These are phyloP conservation scores for Ictalurus punctatus DNA, from an alignment of 2,113 vertebrate species.

Conservation along the genomic window DNA sequence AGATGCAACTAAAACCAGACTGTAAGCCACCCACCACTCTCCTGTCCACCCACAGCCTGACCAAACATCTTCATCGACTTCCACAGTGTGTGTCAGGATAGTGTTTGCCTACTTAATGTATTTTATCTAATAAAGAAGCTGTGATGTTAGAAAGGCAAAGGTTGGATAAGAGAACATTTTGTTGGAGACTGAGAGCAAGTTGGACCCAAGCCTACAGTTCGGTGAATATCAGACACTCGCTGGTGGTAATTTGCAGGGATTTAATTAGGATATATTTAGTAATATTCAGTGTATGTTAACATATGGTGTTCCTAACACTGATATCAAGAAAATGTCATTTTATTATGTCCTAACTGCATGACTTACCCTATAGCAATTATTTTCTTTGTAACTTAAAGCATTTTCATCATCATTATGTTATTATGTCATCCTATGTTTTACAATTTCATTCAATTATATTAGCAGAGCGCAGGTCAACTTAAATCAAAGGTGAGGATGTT, in stretches of 20 bases:
- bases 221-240: neutral
- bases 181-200: neutral
- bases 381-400: neutral
- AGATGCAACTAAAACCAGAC: conserved; percentile 16
- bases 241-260: neutral
- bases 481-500: neutral
- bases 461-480: neutral
- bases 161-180: neutral
- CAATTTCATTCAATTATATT: neutral
- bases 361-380: neutral
- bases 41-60: conserved; percentile 40
- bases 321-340: neutral
- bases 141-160: neutral
- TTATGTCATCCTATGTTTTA: neutral
- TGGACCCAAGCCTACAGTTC: neutral
- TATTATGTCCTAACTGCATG: neutral
- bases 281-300: neutral
- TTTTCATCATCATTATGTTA: neutral
- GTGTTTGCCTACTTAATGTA: neutral
- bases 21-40: conserved; percentile 36
- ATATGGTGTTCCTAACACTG: neutral
- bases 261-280: neutral
- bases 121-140: neutral
- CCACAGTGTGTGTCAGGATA: neutral
- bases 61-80: neutral